Evolutionary conservation across 64 coral and sea anemone species (phyloP).

Genomic region (Platygyra sinensis): DNA sequence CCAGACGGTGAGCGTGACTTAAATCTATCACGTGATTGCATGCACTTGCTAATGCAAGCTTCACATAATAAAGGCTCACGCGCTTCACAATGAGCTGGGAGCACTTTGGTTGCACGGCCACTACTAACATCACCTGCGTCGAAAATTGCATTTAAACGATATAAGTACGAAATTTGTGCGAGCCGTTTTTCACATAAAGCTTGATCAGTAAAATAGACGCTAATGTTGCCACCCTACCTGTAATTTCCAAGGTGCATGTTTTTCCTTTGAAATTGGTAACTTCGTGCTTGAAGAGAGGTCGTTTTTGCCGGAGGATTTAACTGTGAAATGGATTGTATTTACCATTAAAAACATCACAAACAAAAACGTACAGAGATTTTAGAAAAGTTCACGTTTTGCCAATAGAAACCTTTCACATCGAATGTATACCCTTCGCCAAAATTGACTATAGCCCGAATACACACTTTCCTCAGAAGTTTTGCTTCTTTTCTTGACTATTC

Average conservation of each 20-base stretch:
- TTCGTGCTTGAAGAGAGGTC: too few species aligned
- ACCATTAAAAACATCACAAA: neutral
- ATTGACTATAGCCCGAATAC: neutral
- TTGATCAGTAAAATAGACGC: neutral
- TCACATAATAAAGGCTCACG: too few species aligned
- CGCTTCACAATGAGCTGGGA: too few species aligned
- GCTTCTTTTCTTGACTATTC: too few species aligned
- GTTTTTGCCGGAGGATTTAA: too few species aligned
- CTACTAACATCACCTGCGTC: neutral
- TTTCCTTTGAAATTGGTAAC: too few species aligned
- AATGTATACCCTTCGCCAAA: neutral
- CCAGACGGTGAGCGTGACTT: constrained; percentile 12
- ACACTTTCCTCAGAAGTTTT: too few species aligned
- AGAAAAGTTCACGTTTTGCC: neutral
- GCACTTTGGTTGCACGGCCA: too few species aligned
- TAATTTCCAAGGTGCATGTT: neutral
- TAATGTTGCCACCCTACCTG: neutral
- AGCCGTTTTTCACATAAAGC: too few species aligned
- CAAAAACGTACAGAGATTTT: neutral
- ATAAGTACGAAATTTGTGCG: too few species aligned
- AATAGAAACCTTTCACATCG: neutral
- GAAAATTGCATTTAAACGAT: too few species aligned
- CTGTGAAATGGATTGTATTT: neutral
- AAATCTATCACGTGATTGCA: constrained; percentile 13
- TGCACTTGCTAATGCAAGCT: neutral